phyloP scores from a whole-genome alignment of 2,888 invertebrate species.

The Lepidonotus clava region DNA sequence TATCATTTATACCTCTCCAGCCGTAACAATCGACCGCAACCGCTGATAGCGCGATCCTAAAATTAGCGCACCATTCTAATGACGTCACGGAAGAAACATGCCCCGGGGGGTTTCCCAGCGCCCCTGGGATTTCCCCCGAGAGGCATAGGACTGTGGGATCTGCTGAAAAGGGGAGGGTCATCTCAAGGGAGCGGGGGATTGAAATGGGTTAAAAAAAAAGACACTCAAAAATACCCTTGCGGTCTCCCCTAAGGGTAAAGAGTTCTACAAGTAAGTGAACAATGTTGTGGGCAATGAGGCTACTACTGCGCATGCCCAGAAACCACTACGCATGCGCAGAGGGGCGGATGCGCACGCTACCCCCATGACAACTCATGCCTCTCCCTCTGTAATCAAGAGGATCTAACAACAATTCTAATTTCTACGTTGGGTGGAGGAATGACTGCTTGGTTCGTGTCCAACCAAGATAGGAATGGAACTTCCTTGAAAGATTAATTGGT shows the following conservation, averaged over 20 bases:
- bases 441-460: neutral
- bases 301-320: too few species aligned
- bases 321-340: neutral
- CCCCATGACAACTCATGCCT: neutral
- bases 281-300: too few species aligned
- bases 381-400: neutral
- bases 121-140: neutral
- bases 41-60: neutral
- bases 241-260: too few species aligned
- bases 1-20: too few species aligned
- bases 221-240: too few species aligned
- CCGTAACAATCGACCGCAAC: neutral
- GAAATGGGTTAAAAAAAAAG: too few species aligned
- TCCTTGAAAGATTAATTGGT: slow-evolving; percentile 30
- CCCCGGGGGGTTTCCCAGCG: neutral
- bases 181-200: too few species aligned
- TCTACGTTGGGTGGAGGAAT: neutral
- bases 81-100: slow-evolving; percentile 2
- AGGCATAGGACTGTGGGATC: neutral
- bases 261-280: too few species aligned
- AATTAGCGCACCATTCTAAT: neutral
- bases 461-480: neutral
- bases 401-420: neutral
- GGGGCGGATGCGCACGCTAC: too few species aligned
- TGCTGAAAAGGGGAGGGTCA: neutral